Evolutionary conservation across 2,113 vertebrate genomes (phyloP).

Genomic region (Pteruthius melanotis): DNA sequence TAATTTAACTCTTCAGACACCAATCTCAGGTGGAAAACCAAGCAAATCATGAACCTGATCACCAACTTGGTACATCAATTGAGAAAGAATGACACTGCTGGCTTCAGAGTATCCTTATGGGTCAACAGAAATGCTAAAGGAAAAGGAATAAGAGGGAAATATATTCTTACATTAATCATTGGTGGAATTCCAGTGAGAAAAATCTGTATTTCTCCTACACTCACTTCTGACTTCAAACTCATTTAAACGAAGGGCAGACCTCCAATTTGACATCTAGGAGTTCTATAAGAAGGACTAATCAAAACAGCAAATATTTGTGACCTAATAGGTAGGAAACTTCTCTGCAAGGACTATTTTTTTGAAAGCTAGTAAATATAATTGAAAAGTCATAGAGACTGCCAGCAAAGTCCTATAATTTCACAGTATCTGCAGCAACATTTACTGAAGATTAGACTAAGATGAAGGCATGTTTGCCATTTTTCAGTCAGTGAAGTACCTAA

Average conservation of each 20-base stretch:
- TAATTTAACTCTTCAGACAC: background rate
- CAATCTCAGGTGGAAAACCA: background rate
- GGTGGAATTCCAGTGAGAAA: background rate
- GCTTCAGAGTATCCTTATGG: background rate
- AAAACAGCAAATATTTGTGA: background rate
- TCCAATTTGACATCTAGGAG: background rate
- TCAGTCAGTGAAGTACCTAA: background rate
- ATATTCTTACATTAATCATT: background rate
- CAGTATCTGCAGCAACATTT: background rate
- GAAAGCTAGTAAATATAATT: background rate
- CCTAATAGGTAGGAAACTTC: background rate
- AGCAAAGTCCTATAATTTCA: background rate
- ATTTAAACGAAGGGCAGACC: background rate
- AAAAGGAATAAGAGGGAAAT: background rate
- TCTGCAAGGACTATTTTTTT: background rate
- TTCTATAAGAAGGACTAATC: background rate
- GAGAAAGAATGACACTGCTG: background rate
- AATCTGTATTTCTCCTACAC: background rate
- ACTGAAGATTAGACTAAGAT: background rate
- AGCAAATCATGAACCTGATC: background rate
- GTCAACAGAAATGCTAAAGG: background rate
- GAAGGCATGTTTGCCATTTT: background rate
- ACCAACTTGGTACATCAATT: background rate
- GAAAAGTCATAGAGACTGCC: background rate
- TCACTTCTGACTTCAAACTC: background rate